phyloP scores from a whole-genome alignment of 2,888 invertebrate species.

The Dasypogon diadema region DNA sequence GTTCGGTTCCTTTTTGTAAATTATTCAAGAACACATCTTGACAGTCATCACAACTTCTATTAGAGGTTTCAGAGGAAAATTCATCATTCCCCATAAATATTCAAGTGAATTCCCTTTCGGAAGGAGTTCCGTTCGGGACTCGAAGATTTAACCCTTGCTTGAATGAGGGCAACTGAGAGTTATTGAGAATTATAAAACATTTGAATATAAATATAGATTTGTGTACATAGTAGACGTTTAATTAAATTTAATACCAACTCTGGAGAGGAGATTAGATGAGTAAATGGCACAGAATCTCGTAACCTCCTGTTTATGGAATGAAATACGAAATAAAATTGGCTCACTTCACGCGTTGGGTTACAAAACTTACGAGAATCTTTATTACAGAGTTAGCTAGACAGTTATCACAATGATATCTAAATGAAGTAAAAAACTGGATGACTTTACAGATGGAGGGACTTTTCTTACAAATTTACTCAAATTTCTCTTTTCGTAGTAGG shows the following conservation, averaged over 20 bases:
- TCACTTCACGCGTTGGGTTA: too few species aligned
- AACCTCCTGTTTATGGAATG: too few species aligned
- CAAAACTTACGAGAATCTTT: too few species aligned
- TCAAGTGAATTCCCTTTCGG: constrained; percentile 32
- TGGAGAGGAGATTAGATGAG: neutral
- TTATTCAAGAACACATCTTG: constrained; percentile 44
- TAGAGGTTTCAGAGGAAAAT: constrained; percentile 9
- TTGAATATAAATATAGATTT: constrained; percentile 25
- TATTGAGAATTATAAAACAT: constrained; percentile 18
- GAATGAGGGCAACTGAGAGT: neutral
- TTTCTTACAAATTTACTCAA: too few species aligned
- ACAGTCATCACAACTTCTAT: constrained; percentile 36
- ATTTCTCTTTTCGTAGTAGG: too few species aligned
- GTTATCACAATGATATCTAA: too few species aligned
- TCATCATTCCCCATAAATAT: constrained; percentile 39
- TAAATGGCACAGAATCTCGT: too few species aligned
- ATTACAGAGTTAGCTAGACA: too few species aligned
- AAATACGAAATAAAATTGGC: too few species aligned
- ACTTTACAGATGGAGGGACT: too few species aligned
- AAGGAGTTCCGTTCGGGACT: neutral
- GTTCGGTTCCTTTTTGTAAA: neutral
- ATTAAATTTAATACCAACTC: constrained; percentile 4
- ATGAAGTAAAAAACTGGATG: too few species aligned
- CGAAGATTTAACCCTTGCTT: neutral
- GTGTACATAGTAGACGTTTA: constrained; percentile 18